Percentiles rank a stretch among this genome's conserved stretches.
Conservation (phyloP, 2,113 vertebrate species). For the Tauraco erythrolophus region DNA sequence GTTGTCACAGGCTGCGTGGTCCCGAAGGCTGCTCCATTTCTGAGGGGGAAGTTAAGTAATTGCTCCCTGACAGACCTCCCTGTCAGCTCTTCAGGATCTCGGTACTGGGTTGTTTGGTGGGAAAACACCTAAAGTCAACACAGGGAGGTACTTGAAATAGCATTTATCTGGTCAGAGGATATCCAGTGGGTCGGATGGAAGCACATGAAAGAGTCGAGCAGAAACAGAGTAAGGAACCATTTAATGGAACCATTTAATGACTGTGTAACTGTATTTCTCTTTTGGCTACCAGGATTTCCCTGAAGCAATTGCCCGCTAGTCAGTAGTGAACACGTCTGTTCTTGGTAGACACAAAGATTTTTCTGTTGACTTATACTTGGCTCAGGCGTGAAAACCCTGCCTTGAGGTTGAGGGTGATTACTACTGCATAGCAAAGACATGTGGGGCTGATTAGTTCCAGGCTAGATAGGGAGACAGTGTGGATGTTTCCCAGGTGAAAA, state of each 20-base stretch:
- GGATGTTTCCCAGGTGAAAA: background rate
- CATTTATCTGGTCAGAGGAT: background rate
- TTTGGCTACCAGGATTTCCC: background rate
- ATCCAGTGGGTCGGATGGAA: background rate
- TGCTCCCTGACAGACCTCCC: background rate
- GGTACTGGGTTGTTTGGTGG: background rate
- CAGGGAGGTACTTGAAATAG: background rate
- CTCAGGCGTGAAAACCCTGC: background rate
- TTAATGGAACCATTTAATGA: background rate
- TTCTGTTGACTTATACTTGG: background rate
- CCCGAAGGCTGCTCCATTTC: background rate
- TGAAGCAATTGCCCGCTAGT: background rate
- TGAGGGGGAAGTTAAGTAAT: background rate
- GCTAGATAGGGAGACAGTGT: background rate
- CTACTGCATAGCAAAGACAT: background rate
- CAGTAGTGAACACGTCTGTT: background rate
- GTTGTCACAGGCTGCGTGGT: background rate
- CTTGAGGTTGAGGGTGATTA: background rate
- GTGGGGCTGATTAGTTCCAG: conserved; percentile 32
- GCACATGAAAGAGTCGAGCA: background rate
- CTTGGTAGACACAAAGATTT: background rate
- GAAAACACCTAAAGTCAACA: conserved; percentile 41
- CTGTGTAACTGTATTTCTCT: background rate
- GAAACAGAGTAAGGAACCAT: background rate
- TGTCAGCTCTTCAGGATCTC: background rate